phyloP scores from a whole-genome alignment of 2,113 vertebrate genomes.

The Triplophysa tibetana region DNA sequence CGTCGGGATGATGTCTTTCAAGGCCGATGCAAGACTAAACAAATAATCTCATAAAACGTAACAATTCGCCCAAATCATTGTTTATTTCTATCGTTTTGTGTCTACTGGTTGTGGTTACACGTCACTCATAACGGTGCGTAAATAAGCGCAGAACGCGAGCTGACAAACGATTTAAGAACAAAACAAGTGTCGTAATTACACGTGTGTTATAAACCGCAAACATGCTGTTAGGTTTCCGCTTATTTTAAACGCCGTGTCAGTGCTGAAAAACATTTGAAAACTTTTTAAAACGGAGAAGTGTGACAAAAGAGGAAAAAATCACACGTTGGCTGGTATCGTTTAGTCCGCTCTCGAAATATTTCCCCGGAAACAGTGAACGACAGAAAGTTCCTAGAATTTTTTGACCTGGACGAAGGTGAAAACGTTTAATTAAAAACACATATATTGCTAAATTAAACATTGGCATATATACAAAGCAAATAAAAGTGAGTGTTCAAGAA shows the following conservation, averaged over 20 bases:
- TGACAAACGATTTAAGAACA: neutral
- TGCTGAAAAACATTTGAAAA: neutral
- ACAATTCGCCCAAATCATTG: neutral
- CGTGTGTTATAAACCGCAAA: neutral
- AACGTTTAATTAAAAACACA: too few species aligned
- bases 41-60: neutral
- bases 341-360: slow-evolving; percentile 31
- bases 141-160: neutral
- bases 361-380: slow-evolving; percentile 24
- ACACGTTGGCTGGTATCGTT: slow-evolving; percentile 54
- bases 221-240: neutral
- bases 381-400: slow-evolving; percentile 38
- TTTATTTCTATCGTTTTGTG: neutral
- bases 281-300: neutral
- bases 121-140: slow-evolving; percentile 24
- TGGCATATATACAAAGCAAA: too few species aligned
- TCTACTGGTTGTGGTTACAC: neutral
- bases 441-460: too few species aligned
- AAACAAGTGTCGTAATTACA: neutral
- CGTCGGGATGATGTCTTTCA: neutral
- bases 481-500: too few species aligned
- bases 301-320: slow-evolving; percentile 42
- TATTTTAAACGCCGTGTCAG: neutral
- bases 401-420: neutral
- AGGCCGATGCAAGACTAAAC: neutral